These are phyloP conservation scores for Hypanus sabinus DNA, from an alignment of 2,113 vertebrate species.

Conservation along the genomic window DNA sequence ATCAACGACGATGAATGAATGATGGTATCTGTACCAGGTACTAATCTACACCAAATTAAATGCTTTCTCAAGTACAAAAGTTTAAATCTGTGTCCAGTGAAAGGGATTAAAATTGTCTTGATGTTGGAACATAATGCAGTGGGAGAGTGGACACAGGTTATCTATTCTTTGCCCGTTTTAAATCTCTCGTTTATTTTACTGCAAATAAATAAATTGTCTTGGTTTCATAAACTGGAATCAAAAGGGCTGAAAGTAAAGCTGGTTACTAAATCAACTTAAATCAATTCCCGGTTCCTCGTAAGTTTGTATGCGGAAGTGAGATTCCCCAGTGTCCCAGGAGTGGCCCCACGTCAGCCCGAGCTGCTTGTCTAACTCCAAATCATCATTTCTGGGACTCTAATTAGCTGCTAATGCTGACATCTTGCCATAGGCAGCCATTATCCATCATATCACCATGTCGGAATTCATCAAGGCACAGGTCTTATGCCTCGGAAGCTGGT, in stretches of 20 bases:
- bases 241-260: neutral
- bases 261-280: slow-evolving; percentile 5
- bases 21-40: too few relatives aligned
- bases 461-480: slow-evolving; percentile 17
- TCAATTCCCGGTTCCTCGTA: neutral
- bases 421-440: neutral
- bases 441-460: slow-evolving; percentile 17
- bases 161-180: neutral
- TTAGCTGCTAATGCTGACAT: slow-evolving; percentile 9
- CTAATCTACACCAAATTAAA: too few relatives aligned
- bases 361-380: neutral
- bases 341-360: neutral
- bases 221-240: neutral
- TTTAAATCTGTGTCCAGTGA: neutral
- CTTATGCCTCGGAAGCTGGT: neutral
- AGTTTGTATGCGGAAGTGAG: neutral
- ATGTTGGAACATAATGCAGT: neutral
- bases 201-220: neutral
- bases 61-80: too few relatives aligned
- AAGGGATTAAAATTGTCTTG: neutral
- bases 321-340: neutral
- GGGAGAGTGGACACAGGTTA: neutral
- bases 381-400: neutral
- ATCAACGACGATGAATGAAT: too few relatives aligned
- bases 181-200: neutral